phyloP scores from a whole-genome alignment of 1,140 invertebrate genomes.

The Macrostomum lignano region DNA sequence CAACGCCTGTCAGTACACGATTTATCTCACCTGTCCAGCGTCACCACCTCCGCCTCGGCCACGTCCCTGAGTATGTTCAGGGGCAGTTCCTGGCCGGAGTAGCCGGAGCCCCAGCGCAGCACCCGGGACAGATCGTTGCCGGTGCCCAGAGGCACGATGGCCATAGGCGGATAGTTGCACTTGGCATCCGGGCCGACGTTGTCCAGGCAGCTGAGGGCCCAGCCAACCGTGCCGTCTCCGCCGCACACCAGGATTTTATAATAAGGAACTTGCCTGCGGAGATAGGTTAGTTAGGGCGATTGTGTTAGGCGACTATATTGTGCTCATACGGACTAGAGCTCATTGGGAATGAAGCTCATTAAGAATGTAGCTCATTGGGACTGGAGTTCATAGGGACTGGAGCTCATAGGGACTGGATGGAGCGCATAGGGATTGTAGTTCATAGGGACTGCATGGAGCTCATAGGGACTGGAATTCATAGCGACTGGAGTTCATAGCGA shows the following conservation, averaged over 20 bases:
- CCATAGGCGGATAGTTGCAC: constrained; percentile 86
- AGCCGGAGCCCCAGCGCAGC: constrained; percentile 42
- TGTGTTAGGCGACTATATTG: too few relatives aligned
- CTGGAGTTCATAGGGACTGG: too few relatives aligned
- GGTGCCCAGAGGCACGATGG: constrained; percentile 84
- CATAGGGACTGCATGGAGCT: too few relatives aligned
- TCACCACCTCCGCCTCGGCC: constrained; percentile 92
- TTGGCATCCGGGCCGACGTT: constrained; percentile 52
- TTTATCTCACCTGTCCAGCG: constrained; percentile 66
- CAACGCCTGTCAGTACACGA: too few relatives aligned
- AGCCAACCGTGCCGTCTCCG: constrained; percentile 95
- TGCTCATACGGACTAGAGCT: too few relatives aligned
- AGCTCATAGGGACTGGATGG: too few relatives aligned
- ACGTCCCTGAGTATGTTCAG: constrained; percentile 74
- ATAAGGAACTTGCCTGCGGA: constrained; percentile 83
- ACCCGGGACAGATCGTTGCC: constrained; percentile 32
- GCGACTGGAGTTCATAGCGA: too few relatives aligned
- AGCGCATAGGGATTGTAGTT: too few relatives aligned
- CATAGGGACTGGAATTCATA: too few relatives aligned
- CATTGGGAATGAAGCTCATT: too few relatives aligned
- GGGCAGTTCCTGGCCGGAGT: constrained; percentile 84
- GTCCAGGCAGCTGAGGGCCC: constrained; percentile 91
- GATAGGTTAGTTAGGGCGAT: too few relatives aligned
- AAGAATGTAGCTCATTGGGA: too few relatives aligned
- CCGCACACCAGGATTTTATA: constrained; percentile 97